A percentile compares a stretch with the other conserved stretches of the same genome.
Conservation (phyloP, 2,797 vertebrate genomes). For the Pseudochromis fuscus region DNA sequence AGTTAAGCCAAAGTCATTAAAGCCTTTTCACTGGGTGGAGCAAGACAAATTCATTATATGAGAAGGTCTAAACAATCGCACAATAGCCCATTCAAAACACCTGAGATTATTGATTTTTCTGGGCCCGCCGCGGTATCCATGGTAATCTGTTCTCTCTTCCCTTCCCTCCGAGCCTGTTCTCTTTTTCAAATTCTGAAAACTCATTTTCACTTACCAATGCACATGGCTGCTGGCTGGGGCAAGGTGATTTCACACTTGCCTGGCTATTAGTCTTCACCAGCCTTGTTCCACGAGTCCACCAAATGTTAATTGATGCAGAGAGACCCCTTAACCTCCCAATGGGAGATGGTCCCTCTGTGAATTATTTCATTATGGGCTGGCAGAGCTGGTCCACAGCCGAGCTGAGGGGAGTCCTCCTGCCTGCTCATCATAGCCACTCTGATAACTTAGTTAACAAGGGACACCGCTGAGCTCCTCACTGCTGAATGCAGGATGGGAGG, state of each 20-base stretch:
- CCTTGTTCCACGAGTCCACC: slow-evolving; percentile 78
- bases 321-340: slow-evolving; percentile 81
- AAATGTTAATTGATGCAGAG: slow-evolving; percentile 88
- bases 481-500: slow-evolving; percentile 53
- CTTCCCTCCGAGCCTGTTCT: slow-evolving; percentile 66
- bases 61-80: slow-evolving; percentile 72
- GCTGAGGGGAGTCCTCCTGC: slow-evolving; percentile 59
- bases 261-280: slow-evolving; percentile 81
- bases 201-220: slow-evolving; percentile 85
- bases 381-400: slow-evolving; percentile 59
- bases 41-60: slow-evolving; percentile 63
- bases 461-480: slow-evolving; percentile 64
- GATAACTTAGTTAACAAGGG: slow-evolving; percentile 81
- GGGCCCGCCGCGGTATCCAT: slow-evolving; percentile 75
- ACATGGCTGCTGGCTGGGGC: slow-evolving; percentile 75
- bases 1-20: slow-evolving; percentile 60
- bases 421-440: slow-evolving; percentile 67
- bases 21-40: slow-evolving; percentile 51
- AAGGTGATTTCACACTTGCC: slow-evolving; percentile 86
- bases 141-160: slow-evolving; percentile 75
- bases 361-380: slow-evolving; percentile 83
- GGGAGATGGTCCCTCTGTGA: slow-evolving; percentile 71
- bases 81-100: slow-evolving; percentile 75
- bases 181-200: slow-evolving; percentile 78
- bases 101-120: slow-evolving; percentile 78